Evolutionary conservation across 1,140 invertebrate species (phyloP), one percentile per base, ranked within the genome.

Genomic region (Carposina sasakii): DNA sequence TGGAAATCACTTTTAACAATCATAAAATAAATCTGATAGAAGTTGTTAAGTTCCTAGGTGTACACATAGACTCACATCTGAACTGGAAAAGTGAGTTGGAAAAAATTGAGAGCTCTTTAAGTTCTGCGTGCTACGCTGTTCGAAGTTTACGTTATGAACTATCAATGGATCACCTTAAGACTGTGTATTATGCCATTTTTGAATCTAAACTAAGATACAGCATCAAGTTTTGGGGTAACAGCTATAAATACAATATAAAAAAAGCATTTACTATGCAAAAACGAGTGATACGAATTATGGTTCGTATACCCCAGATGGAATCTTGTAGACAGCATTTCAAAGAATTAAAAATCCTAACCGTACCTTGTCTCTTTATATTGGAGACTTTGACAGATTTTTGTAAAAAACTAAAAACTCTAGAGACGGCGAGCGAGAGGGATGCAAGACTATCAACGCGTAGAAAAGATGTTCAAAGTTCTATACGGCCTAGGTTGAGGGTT

Each of bases 111-210:
- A 43, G 19, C 19, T 34, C 9, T 8, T 24, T 41, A 4, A 34
- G 19, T 28, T 47, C 43, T 36, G 51, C 51, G 8, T 53, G 51
- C 21, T 53, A 53, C 21, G 51, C 51, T 19, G 26, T 52, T 12
- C 30, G 50, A 37, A 23, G 34, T 16, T 24, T 52, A 1, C 16
- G 50, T 3, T 33, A 52, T 24, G 23, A 40, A 30, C 0, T 41
- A 9, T 15, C 20, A n/a, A 12, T 46, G 12, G 24, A 31, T n/a
- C 21, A 53, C 5, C 13, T 53, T 3, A 53, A 53, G 17, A 30
- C 30, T 10, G 50, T 52, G n/a, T 52, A 52, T 33, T 34, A 46
- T 41, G 42, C 50, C 3, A n/a, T 43, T 9, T 30, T 42, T 5
- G 37, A 53, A 20, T 53, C 44, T 1, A 39, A 43, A 16, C 16